These are phyloP conservation scores for Xiphophorus maculatus DNA, from an alignment of 2,113 vertebrate species.

Conservation along the genomic window DNA sequence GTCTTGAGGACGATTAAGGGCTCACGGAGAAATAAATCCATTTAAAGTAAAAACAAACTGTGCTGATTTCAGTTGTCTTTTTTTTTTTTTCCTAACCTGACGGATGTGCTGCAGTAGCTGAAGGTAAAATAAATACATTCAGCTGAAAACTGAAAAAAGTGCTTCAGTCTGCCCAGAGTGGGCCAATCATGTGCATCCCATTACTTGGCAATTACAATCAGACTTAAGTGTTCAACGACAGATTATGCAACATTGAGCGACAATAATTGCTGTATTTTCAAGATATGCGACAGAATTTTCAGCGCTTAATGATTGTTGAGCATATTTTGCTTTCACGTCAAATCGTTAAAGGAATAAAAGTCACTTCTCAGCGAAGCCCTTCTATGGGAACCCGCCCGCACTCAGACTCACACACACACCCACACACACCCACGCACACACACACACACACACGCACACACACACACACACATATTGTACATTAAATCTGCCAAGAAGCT, in stretches of 20 bases:
- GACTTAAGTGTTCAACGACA: conserved; percentile 27
- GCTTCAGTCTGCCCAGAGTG: conserved; percentile 9
- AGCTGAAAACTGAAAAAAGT: conserved; percentile 11
- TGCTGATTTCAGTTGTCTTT: conserved; percentile 34
- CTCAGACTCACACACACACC: conserved; percentile 32
- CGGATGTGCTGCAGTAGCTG: not conserved
- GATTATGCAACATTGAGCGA: conserved; percentile 25
- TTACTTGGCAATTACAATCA: conserved; percentile 46
- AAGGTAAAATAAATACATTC: conserved; percentile 3
- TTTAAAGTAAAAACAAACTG: conserved; percentile 54
- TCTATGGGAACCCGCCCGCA: conserved; percentile 59
- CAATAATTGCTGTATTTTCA: conserved; percentile 32
- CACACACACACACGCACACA: no score
- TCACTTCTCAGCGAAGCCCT: conserved; percentile 35
- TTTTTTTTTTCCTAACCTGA: conserved; percentile 6
- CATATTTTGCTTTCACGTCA: conserved; percentile 26
- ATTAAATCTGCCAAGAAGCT: conserved; percentile 55
- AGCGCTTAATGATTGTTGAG: not conserved
- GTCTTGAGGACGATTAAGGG: conserved; percentile 7
- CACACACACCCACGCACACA: no score
- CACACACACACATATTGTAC: conserved; percentile 49
- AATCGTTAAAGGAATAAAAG: conserved; percentile 15
- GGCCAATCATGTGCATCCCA: conserved; percentile 16
- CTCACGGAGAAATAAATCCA: conserved; percentile 29
- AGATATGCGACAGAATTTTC: conserved; percentile 30